Evolutionary conservation across 2,113 vertebrate species (phyloP), one percentile per base, ranked within the genome.

Genomic region (Pluvialis apricaria): DNA sequence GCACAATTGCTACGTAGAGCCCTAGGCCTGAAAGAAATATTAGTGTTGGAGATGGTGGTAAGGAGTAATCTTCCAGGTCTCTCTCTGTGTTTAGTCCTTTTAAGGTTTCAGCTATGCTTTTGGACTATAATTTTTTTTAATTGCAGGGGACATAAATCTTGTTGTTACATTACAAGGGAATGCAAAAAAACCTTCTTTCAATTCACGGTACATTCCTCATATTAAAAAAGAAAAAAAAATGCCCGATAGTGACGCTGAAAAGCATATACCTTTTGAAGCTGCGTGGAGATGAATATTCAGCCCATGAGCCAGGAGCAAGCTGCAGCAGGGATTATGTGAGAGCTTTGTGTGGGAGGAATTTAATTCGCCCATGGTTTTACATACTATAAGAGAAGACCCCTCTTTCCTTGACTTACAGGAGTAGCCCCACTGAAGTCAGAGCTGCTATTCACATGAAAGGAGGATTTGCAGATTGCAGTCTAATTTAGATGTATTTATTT

Each of bases 261-360:
- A 92, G 34, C 2, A 1, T 79, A 7, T 21, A 79, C 40, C 65
- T 93, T 94, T 91, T 95, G 91, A 94, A 92, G 73, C 81, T 91
- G 21, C 38, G 5, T n/a, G 31, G 44, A 86, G 81, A 72, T 95
- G 86, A 94, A 92, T 93, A 93, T 95, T 94, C 88, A 84, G 28
- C 25, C 13, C 62, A 4, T 45, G 73, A 94, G 86, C 94, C 92
- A 87, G 86, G 20, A 92, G 65, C 73, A 93, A 89, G 86, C 88
- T 86, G 36, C 28, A 86, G 69, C 80, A 86, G 47, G 65, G 91
- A 82, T 89, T 96, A 38, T 28, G 61, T 58, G 86, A 81, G 83
- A 94, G 77, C 77, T 92, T 80, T 93, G 80, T 91, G 88, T 84
- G 83, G 92, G 88, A 92, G 91, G 81, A 96, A 89, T 94, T 96